These are phyloP conservation scores for Eudemis profundana DNA, from an alignment of 2,888 invertebrate genomes.

Conservation along the genomic window DNA sequence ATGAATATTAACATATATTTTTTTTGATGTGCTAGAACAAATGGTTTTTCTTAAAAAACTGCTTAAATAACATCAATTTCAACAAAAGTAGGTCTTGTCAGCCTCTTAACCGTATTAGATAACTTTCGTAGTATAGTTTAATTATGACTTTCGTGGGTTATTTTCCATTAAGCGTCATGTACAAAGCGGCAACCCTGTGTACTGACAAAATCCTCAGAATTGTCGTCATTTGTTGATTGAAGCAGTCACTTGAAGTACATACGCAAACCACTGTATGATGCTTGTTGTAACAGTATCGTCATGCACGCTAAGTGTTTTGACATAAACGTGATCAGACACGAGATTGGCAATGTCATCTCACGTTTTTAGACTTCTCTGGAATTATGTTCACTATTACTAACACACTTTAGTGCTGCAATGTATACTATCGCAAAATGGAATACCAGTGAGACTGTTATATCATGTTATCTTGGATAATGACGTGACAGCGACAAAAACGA, in stretches of 20 bases:
- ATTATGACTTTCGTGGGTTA: too few species aligned
- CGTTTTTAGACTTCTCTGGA: neutral
- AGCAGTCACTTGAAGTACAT: neutral
- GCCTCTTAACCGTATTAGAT: too few species aligned
- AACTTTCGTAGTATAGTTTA: too few species aligned
- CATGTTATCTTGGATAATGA: constrained; percentile 22
- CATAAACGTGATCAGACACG: constrained; percentile 13
- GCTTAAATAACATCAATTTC: too few species aligned
- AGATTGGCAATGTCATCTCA: neutral
- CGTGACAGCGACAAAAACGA: constrained; percentile 10
- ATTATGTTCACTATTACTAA: too few species aligned
- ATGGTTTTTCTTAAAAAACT: too few species aligned
- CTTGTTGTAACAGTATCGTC: constrained; percentile 27
- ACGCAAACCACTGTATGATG: constrained; percentile 13
- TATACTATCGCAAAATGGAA: neutral
- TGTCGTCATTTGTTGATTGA: constrained; percentile 11
- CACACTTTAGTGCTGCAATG: too few species aligned
- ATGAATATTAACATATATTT: too few species aligned
- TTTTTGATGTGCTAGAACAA: too few species aligned
- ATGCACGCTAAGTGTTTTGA: constrained; percentile 7
- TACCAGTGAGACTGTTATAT: constrained; percentile 13
- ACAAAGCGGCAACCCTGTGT: neutral
- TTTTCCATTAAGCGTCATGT: too few species aligned
- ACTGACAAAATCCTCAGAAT: neutral
- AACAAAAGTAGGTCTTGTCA: too few species aligned